These are phyloP conservation scores for Falco berigora DNA, from an alignment of 2,797 vertebrate species.

Conservation along the genomic window DNA sequence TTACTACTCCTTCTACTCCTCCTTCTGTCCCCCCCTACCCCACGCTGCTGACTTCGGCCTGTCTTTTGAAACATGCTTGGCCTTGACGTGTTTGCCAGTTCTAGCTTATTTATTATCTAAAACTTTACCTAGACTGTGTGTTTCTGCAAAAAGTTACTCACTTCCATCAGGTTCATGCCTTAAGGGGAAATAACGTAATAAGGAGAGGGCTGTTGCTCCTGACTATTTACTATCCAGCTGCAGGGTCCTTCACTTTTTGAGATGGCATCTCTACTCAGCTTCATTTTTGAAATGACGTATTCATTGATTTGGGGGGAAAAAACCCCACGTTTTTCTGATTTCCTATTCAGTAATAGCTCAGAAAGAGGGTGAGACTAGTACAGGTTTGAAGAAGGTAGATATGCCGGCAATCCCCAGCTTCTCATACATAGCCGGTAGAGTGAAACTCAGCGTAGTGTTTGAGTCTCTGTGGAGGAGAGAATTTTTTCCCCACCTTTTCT, in stretches of 20 bases:
- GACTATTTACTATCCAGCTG: background rate
- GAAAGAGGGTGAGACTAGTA: background rate
- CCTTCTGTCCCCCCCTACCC: background rate
- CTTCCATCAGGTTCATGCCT: background rate
- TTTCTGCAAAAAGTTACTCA: background rate
- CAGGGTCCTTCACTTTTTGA: background rate
- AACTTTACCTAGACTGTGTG: background rate
- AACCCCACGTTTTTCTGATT: background rate
- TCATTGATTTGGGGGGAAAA: background rate
- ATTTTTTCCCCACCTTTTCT: background rate
- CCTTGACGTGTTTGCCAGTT: background rate
- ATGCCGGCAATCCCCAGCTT: background rate
- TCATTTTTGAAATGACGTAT: background rate
- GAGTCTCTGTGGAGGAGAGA: background rate
- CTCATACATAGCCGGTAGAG: background rate
- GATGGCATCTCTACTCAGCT: background rate
- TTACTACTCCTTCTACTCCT: background rate
- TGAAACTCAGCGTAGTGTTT: background rate
- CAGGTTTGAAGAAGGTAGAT: background rate
- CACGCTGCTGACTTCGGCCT: background rate
- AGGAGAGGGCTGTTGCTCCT: background rate
- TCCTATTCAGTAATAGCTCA: background rate
- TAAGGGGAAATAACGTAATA: background rate
- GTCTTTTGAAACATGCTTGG: background rate
- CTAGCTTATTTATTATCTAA: background rate